A percentile compares a stretch with the other conserved stretches of the same genome.
Evolutionary conservation across 2,797 vertebrate species (phyloP).

Genomic region (Melanogrammus aeglefinus): DNA sequence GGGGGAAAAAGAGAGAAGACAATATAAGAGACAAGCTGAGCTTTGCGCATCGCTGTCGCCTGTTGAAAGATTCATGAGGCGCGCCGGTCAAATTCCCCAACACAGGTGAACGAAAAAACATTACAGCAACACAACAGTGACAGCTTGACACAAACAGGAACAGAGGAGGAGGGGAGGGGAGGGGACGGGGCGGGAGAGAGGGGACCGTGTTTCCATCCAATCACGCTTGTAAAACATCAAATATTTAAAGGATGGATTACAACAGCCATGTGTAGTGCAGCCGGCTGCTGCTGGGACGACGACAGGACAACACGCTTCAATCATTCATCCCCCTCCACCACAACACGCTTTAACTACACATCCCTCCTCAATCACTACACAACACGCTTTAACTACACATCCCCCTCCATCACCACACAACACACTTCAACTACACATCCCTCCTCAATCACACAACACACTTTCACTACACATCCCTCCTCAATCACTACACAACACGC

Average conservation of each 20-base stretch:
- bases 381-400: background rate
- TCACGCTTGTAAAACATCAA: slow-evolving; percentile 66
- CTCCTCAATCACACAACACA: too few species aligned
- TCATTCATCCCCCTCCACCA: slow-evolving; percentile 37
- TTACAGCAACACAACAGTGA: slow-evolving; percentile 37
- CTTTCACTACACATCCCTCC: too few species aligned
- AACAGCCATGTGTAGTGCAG: slow-evolving; percentile 60
- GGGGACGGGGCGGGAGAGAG: slow-evolving; percentile 11
- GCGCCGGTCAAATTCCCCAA: slow-evolving; percentile 57
- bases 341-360: background rate
- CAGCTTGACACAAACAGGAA: slow-evolving; percentile 44
- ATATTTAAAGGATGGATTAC: slow-evolving; percentile 73
- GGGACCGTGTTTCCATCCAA: slow-evolving; percentile 39
- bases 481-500: too few species aligned
- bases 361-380: background rate
- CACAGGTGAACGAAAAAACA: slow-evolving; percentile 46
- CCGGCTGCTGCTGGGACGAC: slow-evolving; percentile 45
- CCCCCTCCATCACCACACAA: background rate
- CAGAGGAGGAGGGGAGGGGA: slow-evolving; percentile 30
- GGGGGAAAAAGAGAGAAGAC: slow-evolving; percentile 9
- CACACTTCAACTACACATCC: too few species aligned
- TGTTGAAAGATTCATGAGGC: slow-evolving; percentile 64
- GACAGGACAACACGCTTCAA: slow-evolving; percentile 44
- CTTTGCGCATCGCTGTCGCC: slow-evolving; percentile 29
- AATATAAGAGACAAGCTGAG: slow-evolving; percentile 24